These are phyloP conservation scores for Watsonalla binaria DNA, from an alignment of 2,888 invertebrate species.

Conservation along the genomic window DNA sequence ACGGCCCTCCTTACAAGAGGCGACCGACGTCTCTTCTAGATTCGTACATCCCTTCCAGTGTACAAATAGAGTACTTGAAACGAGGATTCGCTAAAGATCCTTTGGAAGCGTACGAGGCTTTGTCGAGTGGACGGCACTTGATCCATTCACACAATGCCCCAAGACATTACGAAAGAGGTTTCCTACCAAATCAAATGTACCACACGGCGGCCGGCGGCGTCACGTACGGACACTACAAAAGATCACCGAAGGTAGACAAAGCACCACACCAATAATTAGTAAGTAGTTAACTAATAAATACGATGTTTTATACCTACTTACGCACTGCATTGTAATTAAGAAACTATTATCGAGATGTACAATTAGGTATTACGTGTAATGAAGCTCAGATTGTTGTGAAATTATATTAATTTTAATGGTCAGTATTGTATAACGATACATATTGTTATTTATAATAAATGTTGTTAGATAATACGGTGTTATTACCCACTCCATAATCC, in stretches of 20 bases:
- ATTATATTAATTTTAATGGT: constrained; percentile 28
- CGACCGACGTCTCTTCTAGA: constrained; percentile 76
- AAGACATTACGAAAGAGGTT: constrained; percentile 63
- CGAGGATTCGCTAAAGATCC: constrained; percentile 66
- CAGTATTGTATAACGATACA: constrained; percentile 35
- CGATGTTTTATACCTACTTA: background rate
- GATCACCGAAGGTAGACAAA: constrained; percentile 55
- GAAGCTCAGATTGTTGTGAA: constrained; percentile 9
- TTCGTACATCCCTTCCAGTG: constrained; percentile 79
- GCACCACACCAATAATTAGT: constrained; percentile 26
- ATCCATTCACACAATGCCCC: constrained; percentile 35
- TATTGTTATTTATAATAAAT: constrained; percentile 39
- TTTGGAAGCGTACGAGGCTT: constrained; percentile 57
- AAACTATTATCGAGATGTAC: background rate
- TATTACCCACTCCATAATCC: constrained; percentile 3
- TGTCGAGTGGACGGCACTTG: constrained; percentile 53
- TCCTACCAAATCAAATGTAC: constrained; percentile 72
- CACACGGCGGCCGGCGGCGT: constrained; percentile 65
- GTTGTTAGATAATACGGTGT: constrained; percentile 22
- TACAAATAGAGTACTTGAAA: constrained; percentile 71
- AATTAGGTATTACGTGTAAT: constrained; percentile 2
- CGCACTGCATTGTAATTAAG: background rate
- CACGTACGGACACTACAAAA: constrained; percentile 66
- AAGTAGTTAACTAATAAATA: constrained; percentile 6
- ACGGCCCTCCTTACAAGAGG: constrained; percentile 42